Percentiles rank a stretch among this genome's conserved stretches.
phyloP scores from a whole-genome alignment of 2,888 invertebrate genomes.

The Agrochola litura region DNA sequence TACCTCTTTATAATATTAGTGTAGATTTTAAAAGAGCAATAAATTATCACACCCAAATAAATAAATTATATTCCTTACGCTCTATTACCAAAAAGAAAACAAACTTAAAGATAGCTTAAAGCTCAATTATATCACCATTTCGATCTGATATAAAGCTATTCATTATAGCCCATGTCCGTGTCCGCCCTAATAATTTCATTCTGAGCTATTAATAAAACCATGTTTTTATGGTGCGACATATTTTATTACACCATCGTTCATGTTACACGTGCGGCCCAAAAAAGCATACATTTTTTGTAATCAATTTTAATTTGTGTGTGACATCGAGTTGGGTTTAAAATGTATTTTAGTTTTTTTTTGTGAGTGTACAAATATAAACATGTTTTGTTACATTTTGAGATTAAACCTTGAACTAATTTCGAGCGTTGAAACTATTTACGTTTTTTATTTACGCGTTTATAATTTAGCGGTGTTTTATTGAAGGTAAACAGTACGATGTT shows the following conservation, averaged over 20 bases:
- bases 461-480: constrained; percentile 22
- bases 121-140: constrained; percentile 37
- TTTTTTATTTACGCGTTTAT: constrained; percentile 28
- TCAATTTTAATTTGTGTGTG: constrained; percentile 65
- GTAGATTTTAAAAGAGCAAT: background rate
- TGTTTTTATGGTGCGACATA: constrained; percentile 77
- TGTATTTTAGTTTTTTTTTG: constrained; percentile 10
- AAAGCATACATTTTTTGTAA: constrained; percentile 62
- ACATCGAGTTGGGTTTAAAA: constrained; percentile 41
- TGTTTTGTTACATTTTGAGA: constrained; percentile 16
- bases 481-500: constrained; percentile 5
- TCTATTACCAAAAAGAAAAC: constrained; percentile 32
- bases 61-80: constrained; percentile 19
- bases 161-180: constrained; percentile 66
- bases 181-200: constrained; percentile 75
- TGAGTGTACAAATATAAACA: background rate
- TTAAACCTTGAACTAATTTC: constrained; percentile 45
- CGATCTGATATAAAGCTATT: constrained; percentile 58
- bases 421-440: constrained; percentile 17
- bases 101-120: constrained; percentile 17
- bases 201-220: constrained; percentile 76
- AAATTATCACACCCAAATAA: constrained; percentile 32
- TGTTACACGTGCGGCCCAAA: constrained; percentile 70
- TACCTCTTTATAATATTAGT: background rate
- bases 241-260: constrained; percentile 79